Base-by-base conservation (phyloP, 2,797 vertebrate species). In the Gymnothorax reevesii region DNA sequence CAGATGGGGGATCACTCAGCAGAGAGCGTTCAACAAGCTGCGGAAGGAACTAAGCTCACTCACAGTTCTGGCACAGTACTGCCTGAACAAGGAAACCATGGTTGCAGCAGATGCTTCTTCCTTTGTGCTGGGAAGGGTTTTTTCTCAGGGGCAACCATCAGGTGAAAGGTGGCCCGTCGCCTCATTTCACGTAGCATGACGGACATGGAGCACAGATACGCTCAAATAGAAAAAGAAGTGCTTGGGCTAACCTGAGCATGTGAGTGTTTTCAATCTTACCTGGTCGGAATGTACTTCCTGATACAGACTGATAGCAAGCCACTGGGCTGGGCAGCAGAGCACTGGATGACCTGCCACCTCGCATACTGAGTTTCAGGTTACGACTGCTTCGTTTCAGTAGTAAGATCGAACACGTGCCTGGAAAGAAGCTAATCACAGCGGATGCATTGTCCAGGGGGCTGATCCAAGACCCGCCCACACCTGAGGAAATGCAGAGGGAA, bases 141-240 rank as follows among this genome's bases (percentile, higher is more conserved):
- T n/a, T n/a, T n/a, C n/a, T 7, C 17, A 73, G 54, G 10, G 10
- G 57, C 86, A 17, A 22, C 80, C 15, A 87, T 33, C 42, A 86
- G 85, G 59, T 75, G 84, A 52, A 71, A 84, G 0, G 60, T 82
- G 15, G n/a, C 64, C 64, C n/a, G 9, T 69, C 20, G n/a, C 22
- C 64, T 52, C 62, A 89, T 87, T 1, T 87, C 84, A 3, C 52
- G 27, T 66, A 85, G 64, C 55, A 57, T 87, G 0, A 86, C 84
- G 55, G n/a, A 57, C 4, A 80, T 55, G 27, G 79, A 88, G 17
- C 1, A n/a, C n/a, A n/a, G n/a, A 4, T 83, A 83, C 20, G 83
- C 55, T 2, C 88, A 83, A 22, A 87, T 75, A 2, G 54, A 86
- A 75, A 89, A 87, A 42, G 73, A 87, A 22, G 82, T 84, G 33